phyloP scores from a whole-genome alignment of 2,113 vertebrate species.

The Anarrhichthys ocellatus region DNA sequence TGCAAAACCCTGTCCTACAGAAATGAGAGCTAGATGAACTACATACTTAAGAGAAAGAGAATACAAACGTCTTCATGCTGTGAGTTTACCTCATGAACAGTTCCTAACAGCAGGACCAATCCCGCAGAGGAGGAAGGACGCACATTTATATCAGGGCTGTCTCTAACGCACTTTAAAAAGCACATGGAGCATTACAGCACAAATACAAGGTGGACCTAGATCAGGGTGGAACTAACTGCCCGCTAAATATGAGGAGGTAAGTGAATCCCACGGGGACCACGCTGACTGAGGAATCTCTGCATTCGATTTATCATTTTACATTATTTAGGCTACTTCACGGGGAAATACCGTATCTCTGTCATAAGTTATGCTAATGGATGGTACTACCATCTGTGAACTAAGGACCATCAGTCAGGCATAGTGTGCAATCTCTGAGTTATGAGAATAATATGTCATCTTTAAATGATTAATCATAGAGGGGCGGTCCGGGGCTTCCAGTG shows the following conservation, averaged over 20 bases:
- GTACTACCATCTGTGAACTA: constrained; percentile 75
- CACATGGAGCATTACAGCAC: constrained; percentile 39
- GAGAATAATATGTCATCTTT: constrained; percentile 63
- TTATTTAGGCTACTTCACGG: constrained; percentile 73
- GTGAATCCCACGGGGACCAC: constrained; percentile 55
- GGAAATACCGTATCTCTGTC: constrained; percentile 72
- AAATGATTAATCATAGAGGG: constrained; percentile 53
- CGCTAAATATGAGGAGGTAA: constrained; percentile 69
- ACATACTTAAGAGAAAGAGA: not conserved
- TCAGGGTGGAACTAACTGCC: constrained; percentile 62
- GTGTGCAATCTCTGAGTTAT: constrained; percentile 57
- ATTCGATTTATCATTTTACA: constrained; percentile 77
- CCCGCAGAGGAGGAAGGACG: not conserved
- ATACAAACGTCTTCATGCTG: constrained; percentile 13
- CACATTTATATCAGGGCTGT: constrained; percentile 17
- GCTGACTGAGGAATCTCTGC: constrained; percentile 67
- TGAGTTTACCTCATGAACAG: constrained; percentile 7
- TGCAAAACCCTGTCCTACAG: not conserved
- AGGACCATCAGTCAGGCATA: constrained; percentile 68
- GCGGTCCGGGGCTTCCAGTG: constrained; percentile 39
- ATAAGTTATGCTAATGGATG: constrained; percentile 79
- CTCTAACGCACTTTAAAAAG: constrained; percentile 41
- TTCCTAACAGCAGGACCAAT: constrained; percentile 10
- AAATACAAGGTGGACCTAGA: constrained; percentile 52
- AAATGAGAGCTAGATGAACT: constrained; percentile 3